Evolutionary conservation across 1,140 invertebrate genomes (phyloP).

Genomic region (Olivierus martensii): DNA sequence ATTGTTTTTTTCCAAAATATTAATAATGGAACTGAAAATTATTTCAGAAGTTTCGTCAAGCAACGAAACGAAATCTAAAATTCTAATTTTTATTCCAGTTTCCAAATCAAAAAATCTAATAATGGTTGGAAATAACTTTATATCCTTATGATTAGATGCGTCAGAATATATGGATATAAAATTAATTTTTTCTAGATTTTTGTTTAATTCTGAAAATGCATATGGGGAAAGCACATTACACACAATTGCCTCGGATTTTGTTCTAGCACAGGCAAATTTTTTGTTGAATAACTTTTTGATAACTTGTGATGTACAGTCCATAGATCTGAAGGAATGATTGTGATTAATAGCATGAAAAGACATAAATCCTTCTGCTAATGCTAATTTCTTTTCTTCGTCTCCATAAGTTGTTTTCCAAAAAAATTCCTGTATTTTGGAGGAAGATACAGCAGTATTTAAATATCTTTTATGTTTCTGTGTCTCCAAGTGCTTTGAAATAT

Average conservation of each 20-base stretch:
- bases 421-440: no score
- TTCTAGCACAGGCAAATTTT: conserved; percentile 1
- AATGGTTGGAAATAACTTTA: conserved; percentile 1
- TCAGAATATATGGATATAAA: conserved; percentile 3
- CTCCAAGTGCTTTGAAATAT: no score
- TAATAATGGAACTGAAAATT: not conserved
- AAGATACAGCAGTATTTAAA: no score
- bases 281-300: conserved; percentile 2
- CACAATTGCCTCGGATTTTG: conserved; percentile 3
- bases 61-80: conserved; percentile 1
- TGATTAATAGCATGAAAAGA: no score
- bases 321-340: no score
- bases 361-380: no score
- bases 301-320: conserved; percentile 1
- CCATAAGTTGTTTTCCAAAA: no score
- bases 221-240: conserved; percentile 1
- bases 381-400: no score
- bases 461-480: no score
- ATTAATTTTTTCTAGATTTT: conserved; percentile 1
- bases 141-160: conserved; percentile 1
- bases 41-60: conserved; percentile 2
- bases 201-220: not conserved
- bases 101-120: conserved; percentile 2
- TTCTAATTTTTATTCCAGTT: conserved; percentile 2
- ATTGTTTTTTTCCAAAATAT: conserved; percentile 1